A percentile compares a stretch with the other conserved stretches of the same genome.
Evolutionary conservation across 2,888 invertebrate species (phyloP).

Genomic region (Heterodera filipjevi): DNA sequence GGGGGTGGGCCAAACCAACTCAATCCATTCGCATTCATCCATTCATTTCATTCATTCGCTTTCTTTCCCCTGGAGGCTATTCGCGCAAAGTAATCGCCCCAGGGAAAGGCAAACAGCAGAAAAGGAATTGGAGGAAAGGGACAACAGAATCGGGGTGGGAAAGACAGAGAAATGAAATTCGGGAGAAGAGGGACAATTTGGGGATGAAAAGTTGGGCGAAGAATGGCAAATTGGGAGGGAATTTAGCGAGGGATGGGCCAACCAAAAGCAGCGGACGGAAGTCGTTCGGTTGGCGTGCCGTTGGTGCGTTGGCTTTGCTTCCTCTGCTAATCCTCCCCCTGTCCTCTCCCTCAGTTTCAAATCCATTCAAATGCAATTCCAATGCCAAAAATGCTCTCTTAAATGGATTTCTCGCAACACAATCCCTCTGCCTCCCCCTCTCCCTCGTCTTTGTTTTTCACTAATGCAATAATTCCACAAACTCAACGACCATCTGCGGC

Average conservation of each 20-base stretch:
- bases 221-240: background rate
- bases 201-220: background rate
- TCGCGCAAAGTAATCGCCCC: conserved; percentile 19
- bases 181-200: background rate
- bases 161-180: background rate
- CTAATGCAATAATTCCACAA: conserved; percentile 9
- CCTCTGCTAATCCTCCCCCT: background rate
- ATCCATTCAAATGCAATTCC: background rate
- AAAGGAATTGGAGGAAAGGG: too few species aligned
- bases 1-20: background rate
- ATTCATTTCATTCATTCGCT: conserved; percentile 13
- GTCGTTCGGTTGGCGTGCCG: background rate
- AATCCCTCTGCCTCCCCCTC: background rate
- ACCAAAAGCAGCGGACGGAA: background rate
- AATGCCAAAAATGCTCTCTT: background rate
- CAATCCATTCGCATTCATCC: background rate
- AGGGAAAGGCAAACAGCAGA: conserved; percentile 1
- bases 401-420: background rate
- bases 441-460: background rate
- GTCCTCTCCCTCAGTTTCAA: background rate
- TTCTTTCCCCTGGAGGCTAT: background rate
- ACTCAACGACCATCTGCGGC: background rate
- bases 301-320: background rate
- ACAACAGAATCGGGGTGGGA: background rate
- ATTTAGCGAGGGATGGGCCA: background rate